These are phyloP conservation scores for Pimephales promelas DNA, from an alignment of 2,113 vertebrate species.

Conservation along the genomic window DNA sequence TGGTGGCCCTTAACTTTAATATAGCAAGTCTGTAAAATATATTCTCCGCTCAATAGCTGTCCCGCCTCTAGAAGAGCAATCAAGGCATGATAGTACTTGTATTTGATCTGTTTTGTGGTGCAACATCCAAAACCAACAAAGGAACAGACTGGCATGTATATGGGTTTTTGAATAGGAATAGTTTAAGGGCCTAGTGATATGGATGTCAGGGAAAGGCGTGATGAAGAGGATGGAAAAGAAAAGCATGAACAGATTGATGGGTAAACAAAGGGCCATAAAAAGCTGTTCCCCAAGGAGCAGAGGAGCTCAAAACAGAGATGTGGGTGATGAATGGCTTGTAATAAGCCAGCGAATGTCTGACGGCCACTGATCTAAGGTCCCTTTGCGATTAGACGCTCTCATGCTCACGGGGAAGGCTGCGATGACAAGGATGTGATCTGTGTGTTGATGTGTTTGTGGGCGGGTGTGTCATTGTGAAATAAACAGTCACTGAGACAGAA, in stretches of 20 bases:
- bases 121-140: constrained; percentile 17
- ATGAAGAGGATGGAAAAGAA: constrained; percentile 54
- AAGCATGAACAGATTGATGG: constrained; percentile 56
- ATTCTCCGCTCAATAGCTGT: neutral
- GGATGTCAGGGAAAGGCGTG: constrained; percentile 37
- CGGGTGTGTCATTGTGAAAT: constrained; percentile 50
- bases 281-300: constrained; percentile 50
- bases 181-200: constrained; percentile 42
- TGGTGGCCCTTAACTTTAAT: constrained; percentile 6
- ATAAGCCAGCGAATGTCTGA: constrained; percentile 70
- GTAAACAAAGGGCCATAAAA: constrained; percentile 54
- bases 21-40: constrained; percentile 1
- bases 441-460: constrained; percentile 49
- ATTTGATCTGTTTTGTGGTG: constrained; percentile 25
- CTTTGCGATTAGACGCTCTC: constrained; percentile 54
- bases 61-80: neutral
- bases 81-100: constrained; percentile 1
- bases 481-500: constrained; percentile 37
- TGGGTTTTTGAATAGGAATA: constrained; percentile 24
- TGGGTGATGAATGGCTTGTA: constrained; percentile 71
- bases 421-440: constrained; percentile 58
- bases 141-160: constrained; percentile 12
- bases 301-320: constrained; percentile 50
- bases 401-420: constrained; percentile 56
- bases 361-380: constrained; percentile 64